phyloP scores from a whole-genome alignment of 35 echinoderm and acorn worm genomes.

The Acanthaster planci region DNA sequence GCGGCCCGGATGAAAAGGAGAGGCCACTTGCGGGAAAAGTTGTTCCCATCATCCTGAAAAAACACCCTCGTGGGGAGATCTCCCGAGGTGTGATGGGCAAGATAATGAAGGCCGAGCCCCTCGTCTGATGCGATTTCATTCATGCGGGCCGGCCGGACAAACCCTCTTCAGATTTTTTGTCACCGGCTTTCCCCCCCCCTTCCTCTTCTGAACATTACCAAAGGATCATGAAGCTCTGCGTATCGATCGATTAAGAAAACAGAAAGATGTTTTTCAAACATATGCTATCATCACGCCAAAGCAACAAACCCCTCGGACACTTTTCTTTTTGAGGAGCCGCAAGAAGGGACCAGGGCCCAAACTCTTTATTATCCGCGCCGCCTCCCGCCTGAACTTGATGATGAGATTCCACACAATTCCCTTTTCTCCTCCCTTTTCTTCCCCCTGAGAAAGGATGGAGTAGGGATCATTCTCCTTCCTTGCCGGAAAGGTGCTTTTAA shows the following conservation, averaged over 20 bases:
- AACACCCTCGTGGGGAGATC: neutral
- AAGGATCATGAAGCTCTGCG: neutral
- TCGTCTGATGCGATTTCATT: neutral
- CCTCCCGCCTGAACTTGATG: neutral
- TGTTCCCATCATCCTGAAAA: conserved; percentile 27
- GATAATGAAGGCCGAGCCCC: neutral
- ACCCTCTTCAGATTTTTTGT: neutral
- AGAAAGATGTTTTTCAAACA: neutral
- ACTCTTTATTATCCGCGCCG: neutral
- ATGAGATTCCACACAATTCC: neutral
- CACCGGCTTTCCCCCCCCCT: no score
- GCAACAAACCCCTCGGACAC: neutral
- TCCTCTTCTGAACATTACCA: no score
- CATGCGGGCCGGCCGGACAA: neutral
- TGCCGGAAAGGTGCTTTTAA: conserved; percentile 26
- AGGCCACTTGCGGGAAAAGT: neutral
- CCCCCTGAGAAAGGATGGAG: no score
- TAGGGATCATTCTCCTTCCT: neutral
- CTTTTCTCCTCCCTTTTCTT: no score
- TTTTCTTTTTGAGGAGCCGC: no score
- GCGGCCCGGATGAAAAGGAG: neutral
- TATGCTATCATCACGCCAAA: conserved; percentile 1
- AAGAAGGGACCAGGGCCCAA: neutral
- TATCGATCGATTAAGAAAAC: conserved; percentile 14
- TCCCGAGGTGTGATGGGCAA: neutral